Evolutionary conservation across 2,888 invertebrate species (phyloP), one percentile per base, ranked within the genome.

Genomic region (Onchidella celtica): DNA sequence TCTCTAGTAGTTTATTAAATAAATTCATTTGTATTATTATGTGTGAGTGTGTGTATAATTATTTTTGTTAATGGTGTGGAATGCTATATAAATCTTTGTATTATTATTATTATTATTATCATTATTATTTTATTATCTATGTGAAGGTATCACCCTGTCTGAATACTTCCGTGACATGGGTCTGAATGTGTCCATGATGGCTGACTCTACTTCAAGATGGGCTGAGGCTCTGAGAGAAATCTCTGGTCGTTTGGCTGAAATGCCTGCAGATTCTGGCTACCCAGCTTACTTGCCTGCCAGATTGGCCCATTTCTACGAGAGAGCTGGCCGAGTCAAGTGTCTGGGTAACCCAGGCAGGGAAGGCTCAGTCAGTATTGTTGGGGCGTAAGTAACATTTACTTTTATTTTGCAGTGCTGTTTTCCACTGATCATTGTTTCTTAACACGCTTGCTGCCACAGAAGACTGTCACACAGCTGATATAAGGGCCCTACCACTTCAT

Each of bases 131-230:
- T n/a, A n/a, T n/a, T n/a, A n/a, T n/a, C n/a, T n/a, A n/a, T n/a
- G n/a, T n/a, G n/a, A n/a, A 96, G 97, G 97, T 90, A 99, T 99
- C 94, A 99, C 99, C 0, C 95, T 99, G n/a, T 98, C 99, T 36
- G 99, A 99, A 94, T 99, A 99, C 94, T 99, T 99, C 97, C 94
- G 95, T 90, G 95, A 95, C 94, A 99, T 99, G 99, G 99, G 99
- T 93, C 98, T 99, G 96, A 97, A 99, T 94, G 99, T 99, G 68
- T 98, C 99, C 89, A 99, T 99, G 99, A 99, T 99, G 99, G 99
- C 99, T 85, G 99, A 99, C 95, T 99, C 99, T 38, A 99, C 99
- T 29, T 99, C 99, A 21, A 97, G 99, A 94, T 99, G 99, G 99
- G 99, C 99, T 84, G 99, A 99, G 94, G 99, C 99, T 89, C 95